Conservation (phyloP, 2,888 invertebrate species). For the Patella ulyssiponensis region DNA sequence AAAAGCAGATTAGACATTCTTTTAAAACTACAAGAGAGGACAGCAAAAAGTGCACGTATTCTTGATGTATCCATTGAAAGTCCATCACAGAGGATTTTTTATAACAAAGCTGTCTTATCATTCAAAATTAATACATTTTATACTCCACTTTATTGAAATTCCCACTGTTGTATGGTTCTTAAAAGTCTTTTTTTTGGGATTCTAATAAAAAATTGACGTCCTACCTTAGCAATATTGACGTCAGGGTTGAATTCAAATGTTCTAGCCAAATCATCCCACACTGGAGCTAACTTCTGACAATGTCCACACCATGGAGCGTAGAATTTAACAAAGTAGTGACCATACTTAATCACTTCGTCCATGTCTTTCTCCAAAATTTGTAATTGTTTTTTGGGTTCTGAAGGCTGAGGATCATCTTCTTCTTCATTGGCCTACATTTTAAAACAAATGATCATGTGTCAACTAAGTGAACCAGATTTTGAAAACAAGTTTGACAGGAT, state of each 20-base stretch:
- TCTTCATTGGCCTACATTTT: conserved; percentile 6
- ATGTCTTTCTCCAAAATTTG: conserved; percentile 81
- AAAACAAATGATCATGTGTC: not conserved
- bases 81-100: too few species aligned
- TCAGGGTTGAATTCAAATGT: conserved; percentile 79
- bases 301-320: conserved; percentile 94
- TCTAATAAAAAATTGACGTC: not conserved
- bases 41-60: too few species aligned
- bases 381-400: conserved; percentile 24
- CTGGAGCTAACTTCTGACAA: conserved; percentile 86
- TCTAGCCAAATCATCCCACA: conserved; percentile 87
- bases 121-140: too few species aligned
- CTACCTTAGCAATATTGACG: conserved; percentile 81
- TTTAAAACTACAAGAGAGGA: too few species aligned
- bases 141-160: too few species aligned
- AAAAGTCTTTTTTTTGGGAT: not conserved
- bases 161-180: too few species aligned
- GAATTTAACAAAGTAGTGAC: conserved; percentile 91
- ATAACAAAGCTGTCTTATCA: too few species aligned
- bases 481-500: not conserved
- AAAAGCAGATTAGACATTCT: too few species aligned
- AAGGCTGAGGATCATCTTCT: conserved; percentile 17
- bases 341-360: conserved; percentile 80
- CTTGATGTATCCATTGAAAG: too few species aligned
- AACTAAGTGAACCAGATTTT: not conserved